Evolutionary conservation across 2,888 invertebrate genomes (phyloP).

Genomic region (Pammene aurita): DNA sequence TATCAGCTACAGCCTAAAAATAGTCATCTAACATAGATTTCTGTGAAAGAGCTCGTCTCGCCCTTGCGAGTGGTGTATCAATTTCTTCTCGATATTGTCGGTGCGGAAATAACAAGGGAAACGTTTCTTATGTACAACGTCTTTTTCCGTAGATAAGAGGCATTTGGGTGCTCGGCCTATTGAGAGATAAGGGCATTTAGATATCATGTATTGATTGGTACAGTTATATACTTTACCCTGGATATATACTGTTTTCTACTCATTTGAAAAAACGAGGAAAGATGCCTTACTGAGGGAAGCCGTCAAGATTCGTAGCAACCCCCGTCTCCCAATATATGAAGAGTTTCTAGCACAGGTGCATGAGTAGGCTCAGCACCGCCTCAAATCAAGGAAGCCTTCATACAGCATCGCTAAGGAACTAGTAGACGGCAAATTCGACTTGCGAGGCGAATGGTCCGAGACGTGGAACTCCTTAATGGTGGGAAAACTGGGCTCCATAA

Average conservation of each 20-base stretch:
- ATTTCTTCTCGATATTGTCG: constrained; percentile 30
- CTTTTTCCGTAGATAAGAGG: constrained; percentile 30
- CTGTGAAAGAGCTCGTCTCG: neutral
- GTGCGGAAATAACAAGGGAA: constrained; percentile 38
- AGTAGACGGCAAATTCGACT: too few relatives aligned
- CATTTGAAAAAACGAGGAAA: too few relatives aligned
- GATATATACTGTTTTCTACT: neutral
- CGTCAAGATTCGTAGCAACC: too few relatives aligned
- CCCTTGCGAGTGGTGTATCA: constrained; percentile 29
- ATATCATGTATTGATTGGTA: constrained; percentile 16
- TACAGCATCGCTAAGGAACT: too few relatives aligned
- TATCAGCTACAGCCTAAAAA: neutral
- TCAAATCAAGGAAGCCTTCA: too few relatives aligned
- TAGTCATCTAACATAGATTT: neutral
- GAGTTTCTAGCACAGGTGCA: too few relatives aligned
- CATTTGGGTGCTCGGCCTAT: constrained; percentile 28
- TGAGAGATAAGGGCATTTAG: constrained; percentile 33
- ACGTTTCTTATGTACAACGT: constrained; percentile 32
- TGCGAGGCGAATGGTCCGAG: too few relatives aligned
- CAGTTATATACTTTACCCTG: neutral
- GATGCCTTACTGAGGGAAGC: too few relatives aligned
- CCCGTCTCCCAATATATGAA: too few relatives aligned
- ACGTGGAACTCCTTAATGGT: too few relatives aligned
- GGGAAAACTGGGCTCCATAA: too few relatives aligned
- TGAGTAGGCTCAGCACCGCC: too few relatives aligned